Evolutionary conservation across 1,140 invertebrate species (phyloP).

Genomic region (Artemia franciscana): DNA sequence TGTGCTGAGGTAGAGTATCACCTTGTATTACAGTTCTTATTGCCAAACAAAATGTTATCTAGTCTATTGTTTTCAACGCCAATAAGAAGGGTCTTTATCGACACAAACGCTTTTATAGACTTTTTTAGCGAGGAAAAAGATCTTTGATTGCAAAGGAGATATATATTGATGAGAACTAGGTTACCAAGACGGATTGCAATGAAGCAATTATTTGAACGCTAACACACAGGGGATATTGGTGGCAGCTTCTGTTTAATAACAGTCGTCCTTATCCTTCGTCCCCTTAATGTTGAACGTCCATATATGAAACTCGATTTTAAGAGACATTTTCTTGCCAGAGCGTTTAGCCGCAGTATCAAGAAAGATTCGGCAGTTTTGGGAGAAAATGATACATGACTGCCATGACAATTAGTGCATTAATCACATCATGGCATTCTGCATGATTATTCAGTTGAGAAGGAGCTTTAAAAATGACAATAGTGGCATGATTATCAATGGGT

Average conservation of each 20-base stretch:
- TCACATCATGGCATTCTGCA: too few relatives aligned
- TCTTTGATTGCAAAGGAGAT: neutral
- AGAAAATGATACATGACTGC: neutral
- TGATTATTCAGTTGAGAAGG: too few relatives aligned
- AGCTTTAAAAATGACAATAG: too few relatives aligned
- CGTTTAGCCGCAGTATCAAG: neutral
- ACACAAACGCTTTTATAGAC: neutral
- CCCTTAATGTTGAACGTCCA: neutral
- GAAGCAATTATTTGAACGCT: neutral
- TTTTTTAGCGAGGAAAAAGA: neutral
- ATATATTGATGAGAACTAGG: neutral
- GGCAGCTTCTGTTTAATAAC: neutral
- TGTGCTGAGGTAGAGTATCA: too few relatives aligned
- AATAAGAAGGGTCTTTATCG: too few relatives aligned
- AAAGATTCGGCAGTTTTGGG: neutral
- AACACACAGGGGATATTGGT: neutral
- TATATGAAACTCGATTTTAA: neutral
- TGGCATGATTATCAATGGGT: too few relatives aligned
- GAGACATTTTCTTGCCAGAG: neutral
- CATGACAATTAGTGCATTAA: neutral
- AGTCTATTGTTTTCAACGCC: too few relatives aligned
- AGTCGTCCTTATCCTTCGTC: neutral
- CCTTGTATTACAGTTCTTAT: too few relatives aligned
- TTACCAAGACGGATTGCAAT: neutral
- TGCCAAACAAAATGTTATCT: too few relatives aligned